Percentiles rank a stretch among this genome's conserved stretches.
Conservation (phyloP, 2,797 vertebrate genomes). For the Rachycentron canadum region DNA sequence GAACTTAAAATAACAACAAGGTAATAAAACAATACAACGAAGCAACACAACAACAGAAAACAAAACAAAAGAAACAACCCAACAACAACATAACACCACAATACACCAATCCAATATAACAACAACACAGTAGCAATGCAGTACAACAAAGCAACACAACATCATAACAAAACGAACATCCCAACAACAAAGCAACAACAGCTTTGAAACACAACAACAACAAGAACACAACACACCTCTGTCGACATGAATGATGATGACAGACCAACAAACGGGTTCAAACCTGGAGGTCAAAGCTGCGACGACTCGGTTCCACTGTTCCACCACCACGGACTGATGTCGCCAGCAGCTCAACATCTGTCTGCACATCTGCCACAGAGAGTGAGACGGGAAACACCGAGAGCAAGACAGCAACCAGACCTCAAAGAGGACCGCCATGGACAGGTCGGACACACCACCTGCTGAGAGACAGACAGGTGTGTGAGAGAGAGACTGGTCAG, state of each 20-base stretch:
- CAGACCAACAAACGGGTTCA: not conserved
- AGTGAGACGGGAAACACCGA: conserved; percentile 92
- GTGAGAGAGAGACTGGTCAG: not conserved
- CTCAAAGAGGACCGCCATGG: conserved; percentile 93
- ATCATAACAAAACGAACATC: too few relatives aligned
- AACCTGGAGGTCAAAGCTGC: conserved; percentile 94
- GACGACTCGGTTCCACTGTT: conserved; percentile 94
- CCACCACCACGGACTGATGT: conserved; percentile 92
- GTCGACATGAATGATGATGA: not conserved
- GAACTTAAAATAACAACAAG: too few relatives aligned
- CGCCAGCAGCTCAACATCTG: conserved; percentile 96
- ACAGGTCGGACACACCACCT: conserved; percentile 86
- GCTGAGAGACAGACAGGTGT: not conserved
- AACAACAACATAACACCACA: too few relatives aligned
- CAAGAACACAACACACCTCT: too few relatives aligned
- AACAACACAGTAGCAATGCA: too few relatives aligned
- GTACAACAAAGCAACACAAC: too few relatives aligned
- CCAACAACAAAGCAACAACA: not conserved
- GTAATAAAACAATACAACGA: too few relatives aligned
- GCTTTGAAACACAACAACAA: too few relatives aligned
- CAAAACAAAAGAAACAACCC: too few relatives aligned
- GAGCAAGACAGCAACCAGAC: conserved; percentile 94
- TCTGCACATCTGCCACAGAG: conserved; percentile 94
- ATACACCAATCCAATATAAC: too few relatives aligned
- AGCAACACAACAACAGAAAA: too few relatives aligned